Base-by-base conservation (phyloP, 1,140 invertebrate genomes). In the Ceratina japonica region DNA sequence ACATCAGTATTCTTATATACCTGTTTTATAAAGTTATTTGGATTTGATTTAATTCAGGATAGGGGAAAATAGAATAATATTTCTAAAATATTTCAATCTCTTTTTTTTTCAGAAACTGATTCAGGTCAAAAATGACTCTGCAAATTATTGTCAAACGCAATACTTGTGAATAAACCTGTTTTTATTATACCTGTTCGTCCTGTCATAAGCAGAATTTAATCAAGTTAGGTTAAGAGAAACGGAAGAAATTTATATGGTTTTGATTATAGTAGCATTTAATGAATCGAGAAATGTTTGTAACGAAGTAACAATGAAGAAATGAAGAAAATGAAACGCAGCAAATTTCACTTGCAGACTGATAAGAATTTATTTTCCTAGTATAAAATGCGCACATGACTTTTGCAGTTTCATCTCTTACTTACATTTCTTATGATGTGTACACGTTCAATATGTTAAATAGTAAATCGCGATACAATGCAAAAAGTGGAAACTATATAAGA, bases 91-190 rank as follows among this genome's bases (percentile, higher is more conserved):
- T 69, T 69, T 49, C 12, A 22, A 27, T 10, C 12, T 12, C 22
- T 5, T 2, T 16, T 27, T 3, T 3, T 0, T 56, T 54, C 15
- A 20, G 13, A 54, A 62, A 52, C 16, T 54, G 65, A 64, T 64
- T 77, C 54, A 27, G 16, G 2, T 16, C 62, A 54, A 74, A 5
- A 18, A 82, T 76, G 73, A 87, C 83, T 76, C 77, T 77, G 74
- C 76, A 81, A 62, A 80, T 72, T 54, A 22, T 52, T 49, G 10
- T 12, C 22, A 0, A 51, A 22, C 10, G 13, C 22, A 76, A 76
- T 44, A 13, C 18, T 20, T 16, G 20, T 16, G 44, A 27, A 51
- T 1, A 27, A 76, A 69, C n/a, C 31, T 58, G 3, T 51, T 37
- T 59, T 62, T 63, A 37, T 79, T 66, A n/a, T 72, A 79, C 37